Percentiles rank a stretch among this genome's conserved stretches.
phyloP scores from a whole-genome alignment of 2,113 vertebrate species.

The Mobula birostris region DNA sequence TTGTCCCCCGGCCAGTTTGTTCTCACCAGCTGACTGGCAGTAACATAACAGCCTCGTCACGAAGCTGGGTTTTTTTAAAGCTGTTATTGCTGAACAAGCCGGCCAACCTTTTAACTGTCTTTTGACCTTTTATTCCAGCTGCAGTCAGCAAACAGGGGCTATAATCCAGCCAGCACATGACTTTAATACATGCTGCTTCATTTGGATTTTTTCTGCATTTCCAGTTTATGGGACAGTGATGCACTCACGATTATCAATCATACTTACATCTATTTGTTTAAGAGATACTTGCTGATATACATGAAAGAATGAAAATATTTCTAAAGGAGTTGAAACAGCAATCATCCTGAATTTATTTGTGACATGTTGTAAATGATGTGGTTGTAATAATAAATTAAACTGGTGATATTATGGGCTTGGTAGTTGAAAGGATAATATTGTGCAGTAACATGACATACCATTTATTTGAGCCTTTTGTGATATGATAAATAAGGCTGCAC shows the following conservation, averaged over 20 bases:
- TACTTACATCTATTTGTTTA: slow-evolving; percentile 15
- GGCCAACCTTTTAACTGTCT: background rate
- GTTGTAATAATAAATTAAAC: slow-evolving; percentile 28
- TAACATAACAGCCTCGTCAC: slow-evolving; percentile 6
- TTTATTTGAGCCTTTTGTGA: background rate
- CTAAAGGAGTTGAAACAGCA: slow-evolving; percentile 10
- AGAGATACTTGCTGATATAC: slow-evolving; percentile 13
- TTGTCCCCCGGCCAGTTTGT: background rate
- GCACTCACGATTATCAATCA: slow-evolving; percentile 11
- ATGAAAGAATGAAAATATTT: slow-evolving; percentile 9
- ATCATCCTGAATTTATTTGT: slow-evolving; percentile 28
- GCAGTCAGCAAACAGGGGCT: slow-evolving; percentile 24
- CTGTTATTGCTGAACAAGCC: slow-evolving; percentile 10
- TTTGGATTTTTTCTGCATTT: slow-evolving; percentile 26
- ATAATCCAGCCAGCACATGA: slow-evolving; percentile 23
- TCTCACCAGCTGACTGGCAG: slow-evolving; percentile 22
- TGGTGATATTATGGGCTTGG: background rate
- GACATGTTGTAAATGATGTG: slow-evolving; percentile 9
- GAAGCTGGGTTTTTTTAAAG: background rate
- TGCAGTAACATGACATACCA: background rate
- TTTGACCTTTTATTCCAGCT: slow-evolving; percentile 30
- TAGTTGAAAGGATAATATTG: slow-evolving; percentile 28
- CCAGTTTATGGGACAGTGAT: slow-evolving; percentile 31
- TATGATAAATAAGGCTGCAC: background rate
- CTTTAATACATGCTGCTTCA: slow-evolving; percentile 4